Base-by-base conservation (phyloP, 2,888 invertebrate species). In the Calliphora vomitoria region DNA sequence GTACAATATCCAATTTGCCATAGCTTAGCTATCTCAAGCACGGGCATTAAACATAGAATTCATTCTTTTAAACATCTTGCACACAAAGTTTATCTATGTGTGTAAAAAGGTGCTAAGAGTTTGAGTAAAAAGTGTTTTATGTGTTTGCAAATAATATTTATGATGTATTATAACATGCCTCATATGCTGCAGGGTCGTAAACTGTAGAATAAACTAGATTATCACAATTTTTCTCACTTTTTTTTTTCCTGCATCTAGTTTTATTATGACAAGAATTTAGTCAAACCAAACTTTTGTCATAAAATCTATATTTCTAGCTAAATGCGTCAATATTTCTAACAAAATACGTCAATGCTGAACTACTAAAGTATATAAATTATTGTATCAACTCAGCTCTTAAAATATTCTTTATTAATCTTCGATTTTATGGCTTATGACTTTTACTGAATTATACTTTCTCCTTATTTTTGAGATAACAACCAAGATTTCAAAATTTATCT, bases 61-160 rank as follows among this genome's bases (percentile, higher is more conserved):
- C 35, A 35, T 35, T 35, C 4, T 35, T 35, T 35, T 35, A 35
- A 35, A 35, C 35, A 6, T 35, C 5, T 35, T 35, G 5, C 35
- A 15, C 53, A 8, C 53, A 53, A 13, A 53, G 44, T 44, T 44
- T 44, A 44, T 44, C 13, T 44, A 11, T 44, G 44, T 44, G 15
- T 44, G 31, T 25, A 79, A 25, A 41, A 11, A 68, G n/a, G 55
- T 80, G 60, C 31, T 25, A 62, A 60, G 31, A 69, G 38, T 35
- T 64, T 44, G 1, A 1, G n/a, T 11, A 55, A 47, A n/a, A 38
- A 38, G 13, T 53, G 35, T 75, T 47, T 62, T 35, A 62, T 60
- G 18, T 81, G 25, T 72, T 62, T 81, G 13, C 38, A 64, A 72
- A 53, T 72, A 55, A 72, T 41, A 72, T 81, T 64, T 72, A 81